A percentile compares a stretch with the other conserved stretches of the same genome.
phyloP scores from a whole-genome alignment of 2,797 vertebrate species.

The Clamator glandarius region DNA sequence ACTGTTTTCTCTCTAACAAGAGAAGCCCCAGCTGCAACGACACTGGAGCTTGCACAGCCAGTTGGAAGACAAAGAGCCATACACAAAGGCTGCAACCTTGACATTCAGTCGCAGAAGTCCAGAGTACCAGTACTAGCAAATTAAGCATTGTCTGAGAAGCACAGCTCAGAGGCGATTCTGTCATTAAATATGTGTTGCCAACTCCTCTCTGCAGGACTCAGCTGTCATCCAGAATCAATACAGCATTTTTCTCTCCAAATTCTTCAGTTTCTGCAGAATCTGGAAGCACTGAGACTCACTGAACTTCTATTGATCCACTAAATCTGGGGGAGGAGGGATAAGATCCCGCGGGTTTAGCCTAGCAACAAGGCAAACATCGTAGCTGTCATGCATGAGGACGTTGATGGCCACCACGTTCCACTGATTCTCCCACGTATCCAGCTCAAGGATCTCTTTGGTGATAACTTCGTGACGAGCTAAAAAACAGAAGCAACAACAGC shows the following conservation, averaged over 20 bases:
- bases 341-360: constrained; percentile 94
- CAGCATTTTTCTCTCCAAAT: neutral
- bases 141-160: neutral
- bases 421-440: constrained; percentile 92
- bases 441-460: constrained; percentile 93
- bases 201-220: neutral
- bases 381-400: constrained; percentile 95
- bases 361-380: constrained; percentile 95
- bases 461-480: constrained; percentile 95
- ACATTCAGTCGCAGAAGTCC: neutral
- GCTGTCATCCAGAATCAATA: neutral
- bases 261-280: neutral
- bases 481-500: constrained; percentile 25
- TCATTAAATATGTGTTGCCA: neutral
- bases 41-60: neutral
- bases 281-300: neutral
- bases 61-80: neutral
- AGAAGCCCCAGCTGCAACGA: neutral
- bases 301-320: constrained; percentile 71
- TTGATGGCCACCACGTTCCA: constrained; percentile 89
- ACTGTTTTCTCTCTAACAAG: neutral
- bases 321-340: constrained; percentile 89
- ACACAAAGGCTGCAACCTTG: neutral
- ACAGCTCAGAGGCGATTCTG: neutral
- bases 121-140: neutral